Base-by-base conservation (phyloP, 2,888 invertebrate species). In the Cerceris ruficornis region DNA sequence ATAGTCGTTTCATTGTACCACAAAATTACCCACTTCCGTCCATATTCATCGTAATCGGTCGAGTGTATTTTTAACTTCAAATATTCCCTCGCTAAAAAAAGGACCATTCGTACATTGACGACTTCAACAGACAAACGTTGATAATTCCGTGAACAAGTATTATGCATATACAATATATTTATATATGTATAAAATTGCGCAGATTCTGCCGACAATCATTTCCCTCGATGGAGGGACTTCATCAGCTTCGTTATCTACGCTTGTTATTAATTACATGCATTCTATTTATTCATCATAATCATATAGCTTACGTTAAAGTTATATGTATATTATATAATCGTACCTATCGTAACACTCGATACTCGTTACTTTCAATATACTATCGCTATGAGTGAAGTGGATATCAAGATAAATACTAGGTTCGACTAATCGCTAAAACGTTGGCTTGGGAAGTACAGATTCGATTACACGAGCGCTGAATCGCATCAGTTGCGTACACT, bases 391-490 rank as follows among this genome's bases (percentile, higher is more conserved):
- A 80, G 57, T 75, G 76, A 71, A 61, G 52, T 59, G 73, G 67
- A 75, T 86, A 83, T 82, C 77, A 78, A 71, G 82, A 84, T 87
- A 87, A 86, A 85, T 85, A 88, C 80, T 87, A 88, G 77, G 67
- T 79, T 83, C 74, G 82, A 83, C 73, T 87, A 86, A 69, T 80
- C 54, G 72, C 72, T 84, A 76, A 60, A 69, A 61, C 43, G 69
- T 74, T 75, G 71, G 73, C 71, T 74, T 70, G 67, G 52, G 54
- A 72, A 73, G 69, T 84, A 76, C 68, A 81, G 81, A 80, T 77
- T 75, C 75, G 74, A 73, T 69, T 66, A 55, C 13, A 42, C 64
- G 57, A 77, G 64, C 74, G 70, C 68, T 71, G 57, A 66, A 57
- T 60, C 69, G 50, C 70, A 67, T 59, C 75, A 41, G 43, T 57